These are phyloP conservation scores for Sminthurinus aureus DNA, from an alignment of 2,888 invertebrate genomes.

Conservation along the genomic window DNA sequence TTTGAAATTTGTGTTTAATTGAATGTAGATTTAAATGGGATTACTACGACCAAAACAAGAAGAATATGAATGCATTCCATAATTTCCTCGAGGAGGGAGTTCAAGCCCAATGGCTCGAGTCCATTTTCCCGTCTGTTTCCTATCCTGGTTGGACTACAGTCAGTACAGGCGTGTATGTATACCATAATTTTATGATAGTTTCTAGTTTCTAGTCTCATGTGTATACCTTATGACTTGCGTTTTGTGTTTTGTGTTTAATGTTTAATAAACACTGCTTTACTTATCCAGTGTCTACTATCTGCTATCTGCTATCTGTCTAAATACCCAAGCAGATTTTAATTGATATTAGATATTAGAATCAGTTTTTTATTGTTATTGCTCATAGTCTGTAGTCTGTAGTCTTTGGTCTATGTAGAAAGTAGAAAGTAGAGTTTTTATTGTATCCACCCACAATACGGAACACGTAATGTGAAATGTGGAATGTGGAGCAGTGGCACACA, in stretches of 20 bases:
- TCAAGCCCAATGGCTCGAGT: slow-evolving; percentile 60
- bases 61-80: slow-evolving; percentile 56
- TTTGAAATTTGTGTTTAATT: background rate
- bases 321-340: no score
- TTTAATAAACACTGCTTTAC: no score
- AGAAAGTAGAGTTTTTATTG: no score
- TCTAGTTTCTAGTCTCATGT: background rate
- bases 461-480: no score
- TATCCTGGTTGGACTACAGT: slow-evolving; percentile 61
- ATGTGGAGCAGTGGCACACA: no score
- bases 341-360: no score
- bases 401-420: no score
- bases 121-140: slow-evolving; percentile 61
- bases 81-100: slow-evolving; percentile 60
- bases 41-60: slow-evolving; percentile 58
- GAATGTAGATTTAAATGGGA: slow-evolving; percentile 59
- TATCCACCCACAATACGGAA: no score
- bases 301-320: background rate
- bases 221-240: background rate
- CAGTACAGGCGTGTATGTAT: slow-evolving; percentile 58
- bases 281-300: background rate
- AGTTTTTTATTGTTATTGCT: no score
- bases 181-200: background rate
- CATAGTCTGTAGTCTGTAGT: no score
- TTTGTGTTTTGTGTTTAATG: no score